Evolutionary conservation across 2,888 invertebrate species (phyloP), one percentile per base, ranked within the genome.

Genomic region (Perdita meconis): DNA sequence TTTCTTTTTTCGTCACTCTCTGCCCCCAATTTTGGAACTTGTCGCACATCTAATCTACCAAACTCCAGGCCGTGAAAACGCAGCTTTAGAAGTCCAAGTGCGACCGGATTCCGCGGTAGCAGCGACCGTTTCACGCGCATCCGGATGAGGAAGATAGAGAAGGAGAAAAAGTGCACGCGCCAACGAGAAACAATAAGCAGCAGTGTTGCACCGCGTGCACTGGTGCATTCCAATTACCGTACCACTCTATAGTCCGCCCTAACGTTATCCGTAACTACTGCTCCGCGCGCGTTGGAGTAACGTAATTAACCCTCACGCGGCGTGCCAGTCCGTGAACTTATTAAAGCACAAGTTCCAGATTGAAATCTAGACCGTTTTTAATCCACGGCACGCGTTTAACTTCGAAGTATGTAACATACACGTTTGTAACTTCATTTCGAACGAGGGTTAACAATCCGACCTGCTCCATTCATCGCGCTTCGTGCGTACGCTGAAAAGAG

Each of bases 41-140:
- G n/a, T n/a, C n/a, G n/a, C n/a, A n/a, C n/a, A n/a, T n/a, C n/a
- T n/a, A n/a, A n/a, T n/a, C n/a, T n/a, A n/a, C n/a, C n/a, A n/a
- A n/a, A n/a, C n/a, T n/a, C n/a, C n/a, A n/a, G n/a, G n/a, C n/a
- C n/a, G n/a, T n/a, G n/a, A n/a, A n/a, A n/a, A n/a, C n/a, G n/a
- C n/a, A n/a, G n/a, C n/a, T n/a, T n/a, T n/a, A n/a, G n/a, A 60
- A 71, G 42, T 76, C 79, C 63, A 73, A 72, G 67, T 56, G 76
- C 73, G 76, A 84, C 66, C 69, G 78, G 81, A 83, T 81, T 81
- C 81, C 81, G 56, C 71, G 70, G 51, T 78, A 63, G 26, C 75
- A 68, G 34, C 73, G 68, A 73, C 76, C 78, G 81, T 82, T 82
- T 79, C 76, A 63, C 69, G 72, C 72, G 56, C 63, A 77, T 79